Percentiles rank a stretch among this genome's conserved stretches.
Evolutionary conservation across 1,140 invertebrate species (phyloP).

Genomic region (Hyles euphorbiae): DNA sequence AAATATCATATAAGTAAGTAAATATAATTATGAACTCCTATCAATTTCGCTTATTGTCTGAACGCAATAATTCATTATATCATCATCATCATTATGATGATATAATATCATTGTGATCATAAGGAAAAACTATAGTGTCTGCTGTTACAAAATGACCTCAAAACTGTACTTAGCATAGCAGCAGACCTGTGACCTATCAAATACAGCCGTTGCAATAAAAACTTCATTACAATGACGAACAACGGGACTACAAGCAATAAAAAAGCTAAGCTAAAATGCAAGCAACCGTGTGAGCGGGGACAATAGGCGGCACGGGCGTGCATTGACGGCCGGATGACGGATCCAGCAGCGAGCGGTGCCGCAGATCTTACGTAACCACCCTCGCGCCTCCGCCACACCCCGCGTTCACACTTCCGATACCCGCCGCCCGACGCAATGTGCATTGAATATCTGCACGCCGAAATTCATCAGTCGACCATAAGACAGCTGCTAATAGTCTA

Average conservation of each 20-base stretch:
- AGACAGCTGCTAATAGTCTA: too few relatives aligned
- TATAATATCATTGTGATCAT: too few relatives aligned
- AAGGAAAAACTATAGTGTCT: too few relatives aligned
- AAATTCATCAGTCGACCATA: too few relatives aligned
- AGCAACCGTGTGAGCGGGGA: slow-evolving; percentile 33
- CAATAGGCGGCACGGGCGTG: slow-evolving; percentile 26
- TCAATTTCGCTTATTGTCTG: too few relatives aligned
- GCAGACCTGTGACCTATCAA: too few relatives aligned
- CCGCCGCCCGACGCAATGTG: slow-evolving; percentile 19
- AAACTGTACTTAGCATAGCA: too few relatives aligned
- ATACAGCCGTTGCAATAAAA: slow-evolving; percentile 15
- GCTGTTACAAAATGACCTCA: too few relatives aligned
- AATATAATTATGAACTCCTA: too few relatives aligned
- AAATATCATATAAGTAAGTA: too few relatives aligned
- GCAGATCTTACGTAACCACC: slow-evolving; percentile 46
- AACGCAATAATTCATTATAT: too few relatives aligned
- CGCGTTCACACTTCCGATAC: slow-evolving; percentile 46
- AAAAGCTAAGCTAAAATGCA: slow-evolving; percentile 36
- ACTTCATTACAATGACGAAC: slow-evolving; percentile 19
- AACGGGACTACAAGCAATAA: slow-evolving; percentile 17
- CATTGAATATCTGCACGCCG: slow-evolving; percentile 9
- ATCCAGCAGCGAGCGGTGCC: slow-evolving; percentile 22
- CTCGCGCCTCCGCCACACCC: slow-evolving; percentile 22
- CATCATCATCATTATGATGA: too few relatives aligned
- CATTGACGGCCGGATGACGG: slow-evolving; percentile 17